These are phyloP conservation scores for Brotogeris chrysoptera DNA, from an alignment of 2,797 vertebrate genomes.

Conservation along the genomic window DNA sequence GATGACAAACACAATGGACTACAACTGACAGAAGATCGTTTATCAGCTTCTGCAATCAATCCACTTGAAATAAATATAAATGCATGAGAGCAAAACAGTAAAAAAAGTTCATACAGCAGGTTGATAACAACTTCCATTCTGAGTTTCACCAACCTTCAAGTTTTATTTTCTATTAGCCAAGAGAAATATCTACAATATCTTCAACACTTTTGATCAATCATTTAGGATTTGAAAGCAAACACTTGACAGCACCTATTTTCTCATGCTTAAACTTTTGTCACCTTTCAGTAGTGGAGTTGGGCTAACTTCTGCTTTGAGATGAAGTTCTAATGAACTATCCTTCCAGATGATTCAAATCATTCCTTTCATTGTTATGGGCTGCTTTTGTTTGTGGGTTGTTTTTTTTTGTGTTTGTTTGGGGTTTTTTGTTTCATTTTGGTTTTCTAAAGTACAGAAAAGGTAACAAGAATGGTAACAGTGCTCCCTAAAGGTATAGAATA, in stretches of 20 bases:
- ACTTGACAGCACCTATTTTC: not conserved
- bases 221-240: not conserved
- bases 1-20: constrained; percentile 40
- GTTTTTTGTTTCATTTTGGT: not conserved
- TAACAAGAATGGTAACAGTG: not conserved
- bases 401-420: not conserved
- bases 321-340: not conserved
- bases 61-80: constrained; percentile 36
- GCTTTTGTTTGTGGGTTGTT: not conserved
- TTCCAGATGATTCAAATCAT: not conserved
- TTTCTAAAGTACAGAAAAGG: not conserved
- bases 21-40: constrained; percentile 27
- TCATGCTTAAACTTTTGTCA: not conserved
- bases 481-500: not conserved
- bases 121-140: not conserved
- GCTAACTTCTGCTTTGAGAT: not conserved
- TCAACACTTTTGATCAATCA: not conserved
- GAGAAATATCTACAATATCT: not conserved
- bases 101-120: not conserved
- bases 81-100: not conserved
- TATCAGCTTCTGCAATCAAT: constrained; percentile 15
- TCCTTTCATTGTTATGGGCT: not conserved
- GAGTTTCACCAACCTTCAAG: not conserved
- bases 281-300: not conserved
- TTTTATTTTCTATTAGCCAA: not conserved